Evolutionary conservation across 1,140 invertebrate species (phyloP), one percentile per base, ranked within the genome.

Genomic region (Laupala kohalensis): DNA sequence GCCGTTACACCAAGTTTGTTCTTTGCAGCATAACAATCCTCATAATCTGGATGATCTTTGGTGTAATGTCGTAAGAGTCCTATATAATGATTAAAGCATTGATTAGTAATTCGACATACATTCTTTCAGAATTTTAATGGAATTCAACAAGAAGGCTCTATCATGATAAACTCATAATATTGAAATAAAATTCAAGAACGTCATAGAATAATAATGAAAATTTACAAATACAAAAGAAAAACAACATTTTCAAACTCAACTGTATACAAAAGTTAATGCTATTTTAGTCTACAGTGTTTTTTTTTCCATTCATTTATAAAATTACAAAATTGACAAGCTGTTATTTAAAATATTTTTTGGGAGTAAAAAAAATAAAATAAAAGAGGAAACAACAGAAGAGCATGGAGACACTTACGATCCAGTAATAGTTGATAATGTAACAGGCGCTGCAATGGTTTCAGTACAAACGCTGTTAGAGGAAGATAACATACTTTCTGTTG

Each of bases 401-500:
- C n/a, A 4, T 26, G 26, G n/a, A 27, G 9, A 28, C 64, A 84
- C 89, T 86, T 85, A 95, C 94, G 86, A 79, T 93, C 88, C 67
- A 97, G 84, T 75, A 97, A 85, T 72, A 87, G 84, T 78, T 90
- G 87, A 80, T 96, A 96, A 80, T 96, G 94, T 29, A 96, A 82
- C 65, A 97, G 81, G 70, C 95, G 84, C 82, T 97, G 94, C 64
- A 95, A 84, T 53, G 96, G 95, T 78, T 95, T 94, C 69, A 97
- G 82, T 26, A 97, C 83, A 77, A 97, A 91, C 27, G 89, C 88
- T 19, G 91, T 92, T 53, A 97, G 83, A 67, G 95, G 95, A 71
- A 97, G 83, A 78, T 93, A 93, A 77, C 92, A 93, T 64, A 94
- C 86, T 81, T 92, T 92, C 77, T 93, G 90, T 63, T 87, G 85